Evolutionary conservation across 2,113 vertebrate genomes (phyloP), one percentile per base, ranked within the genome.

Genomic region (Podarcis raffonei): DNA sequence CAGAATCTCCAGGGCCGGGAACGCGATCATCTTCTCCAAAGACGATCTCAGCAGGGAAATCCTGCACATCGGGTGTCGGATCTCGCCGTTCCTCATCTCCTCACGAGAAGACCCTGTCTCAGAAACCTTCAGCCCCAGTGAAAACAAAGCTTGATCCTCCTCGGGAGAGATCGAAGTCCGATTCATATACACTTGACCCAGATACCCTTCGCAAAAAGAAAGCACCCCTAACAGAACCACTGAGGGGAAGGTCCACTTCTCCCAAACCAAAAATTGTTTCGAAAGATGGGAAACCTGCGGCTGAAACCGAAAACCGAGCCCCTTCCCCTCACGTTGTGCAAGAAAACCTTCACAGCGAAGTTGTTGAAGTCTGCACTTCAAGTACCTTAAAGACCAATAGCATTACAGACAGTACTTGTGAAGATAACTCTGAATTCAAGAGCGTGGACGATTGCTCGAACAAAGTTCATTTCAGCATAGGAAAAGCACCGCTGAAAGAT

Each of bases 391-490:
- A 99, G 89, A 98, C 98, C 23, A 98, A 98, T 30, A 97, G 96
- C 88, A 94, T 96, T 83, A 96, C 93, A 53, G 97, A 99, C 53
- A 98, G 97, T 6, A 96, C 94, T 42, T 98, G 98, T 84, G 98
- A 99, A 32, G 98, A 99, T 90, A 98, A 97, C 68, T 94, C 90
- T 0, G 98, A 99, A 79, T 95, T 97, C 85, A 97, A 89, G 59
- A 98, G 96, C 90, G 35, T 97, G 1, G 98, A 99, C 0, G 99
- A 99, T 78, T 93, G 96, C 77, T 98, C 98, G 4, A 98, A 97
- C 92, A 99, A 99, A 96, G 98, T 99, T 86, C 99, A 99, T 95
- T 99, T 99, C 89, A 99, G 99, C 95, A 99, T 99, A 65, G 99
- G 99, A 89, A 99, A 99, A 95, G 99, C 98, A 11, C 99, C 99